Evolutionary conservation across 2,888 invertebrate species (phyloP).

Genomic region (Hypena proboscidalis): DNA sequence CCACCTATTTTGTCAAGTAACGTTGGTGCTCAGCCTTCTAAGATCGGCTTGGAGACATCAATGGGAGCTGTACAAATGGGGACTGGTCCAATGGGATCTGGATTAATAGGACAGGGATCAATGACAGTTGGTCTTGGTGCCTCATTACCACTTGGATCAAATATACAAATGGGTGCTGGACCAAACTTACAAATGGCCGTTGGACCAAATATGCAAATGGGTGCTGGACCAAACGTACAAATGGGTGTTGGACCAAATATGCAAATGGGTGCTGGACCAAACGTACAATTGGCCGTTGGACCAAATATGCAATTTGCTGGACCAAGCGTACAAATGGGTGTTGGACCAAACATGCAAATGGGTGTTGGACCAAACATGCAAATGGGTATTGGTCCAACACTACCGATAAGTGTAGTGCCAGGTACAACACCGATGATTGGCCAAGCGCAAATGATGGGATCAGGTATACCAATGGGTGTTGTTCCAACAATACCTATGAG

Average conservation of each 20-base stretch:
- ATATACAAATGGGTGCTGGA: neutral
- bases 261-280: neutral
- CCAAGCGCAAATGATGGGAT: no score
- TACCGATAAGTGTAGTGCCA: neutral
- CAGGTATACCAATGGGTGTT: neutral
- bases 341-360: neutral
- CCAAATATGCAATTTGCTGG: neutral
- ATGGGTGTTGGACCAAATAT: neutral
- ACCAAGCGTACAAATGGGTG: neutral
- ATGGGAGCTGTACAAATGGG: constrained; percentile 3
- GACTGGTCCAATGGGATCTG: neutral
- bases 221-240: neutral
- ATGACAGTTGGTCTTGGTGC: constrained; percentile 1
- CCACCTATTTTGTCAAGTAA: constrained; percentile 25
- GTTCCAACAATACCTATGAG: neutral
- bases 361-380: neutral
- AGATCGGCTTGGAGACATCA: constrained; percentile 27
- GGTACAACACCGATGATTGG: no score
- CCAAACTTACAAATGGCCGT: constrained; percentile 2
- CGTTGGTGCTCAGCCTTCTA: constrained; percentile 1
- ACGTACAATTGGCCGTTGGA: neutral
- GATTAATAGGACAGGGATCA: constrained; percentile 7
- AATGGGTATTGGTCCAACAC: neutral
- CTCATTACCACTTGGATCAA: neutral
- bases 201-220: neutral